Conservation (phyloP, 2,113 vertebrate genomes). For the Condylura cristata region DNA sequence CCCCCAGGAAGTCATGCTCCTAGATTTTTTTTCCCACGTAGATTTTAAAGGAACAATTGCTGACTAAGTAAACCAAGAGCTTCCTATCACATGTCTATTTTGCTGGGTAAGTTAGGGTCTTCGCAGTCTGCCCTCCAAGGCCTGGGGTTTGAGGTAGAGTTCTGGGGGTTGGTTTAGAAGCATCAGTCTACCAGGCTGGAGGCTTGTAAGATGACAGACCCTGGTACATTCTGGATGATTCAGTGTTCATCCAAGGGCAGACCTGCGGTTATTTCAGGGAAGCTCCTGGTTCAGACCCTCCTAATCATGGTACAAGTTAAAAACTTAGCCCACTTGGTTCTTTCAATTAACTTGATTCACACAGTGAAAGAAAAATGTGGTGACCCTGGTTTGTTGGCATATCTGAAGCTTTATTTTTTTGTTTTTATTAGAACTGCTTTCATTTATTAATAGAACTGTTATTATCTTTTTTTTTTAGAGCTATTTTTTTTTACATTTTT, state of each 20-base stretch:
- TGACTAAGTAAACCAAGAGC: neutral
- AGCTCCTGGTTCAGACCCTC: neutral
- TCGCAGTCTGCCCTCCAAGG: no score
- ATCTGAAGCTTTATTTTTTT: neutral
- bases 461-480: no score
- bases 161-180: no score
- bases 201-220: no score
- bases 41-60: neutral
- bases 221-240: neutral
- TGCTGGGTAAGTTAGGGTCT: neutral
- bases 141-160: no score
- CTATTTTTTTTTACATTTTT: no score
- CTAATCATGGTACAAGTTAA: neutral
- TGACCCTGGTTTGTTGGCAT: neutral
- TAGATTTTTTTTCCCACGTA: no score
- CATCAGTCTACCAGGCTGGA: neutral
- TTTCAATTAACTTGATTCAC: neutral
- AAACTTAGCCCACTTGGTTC: neutral
- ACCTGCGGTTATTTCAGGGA: neutral
- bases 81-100: rapidly evolving
- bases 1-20: neutral
- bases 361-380: no score
- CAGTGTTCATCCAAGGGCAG: neutral
- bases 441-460: no score
- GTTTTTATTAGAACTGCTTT: neutral